A percentile compares a stretch with the other conserved stretches of the same genome.
These are phyloP conservation scores for Eupeodes corollae DNA, from an alignment of 1,140 invertebrate species.

Conservation along the genomic window DNA sequence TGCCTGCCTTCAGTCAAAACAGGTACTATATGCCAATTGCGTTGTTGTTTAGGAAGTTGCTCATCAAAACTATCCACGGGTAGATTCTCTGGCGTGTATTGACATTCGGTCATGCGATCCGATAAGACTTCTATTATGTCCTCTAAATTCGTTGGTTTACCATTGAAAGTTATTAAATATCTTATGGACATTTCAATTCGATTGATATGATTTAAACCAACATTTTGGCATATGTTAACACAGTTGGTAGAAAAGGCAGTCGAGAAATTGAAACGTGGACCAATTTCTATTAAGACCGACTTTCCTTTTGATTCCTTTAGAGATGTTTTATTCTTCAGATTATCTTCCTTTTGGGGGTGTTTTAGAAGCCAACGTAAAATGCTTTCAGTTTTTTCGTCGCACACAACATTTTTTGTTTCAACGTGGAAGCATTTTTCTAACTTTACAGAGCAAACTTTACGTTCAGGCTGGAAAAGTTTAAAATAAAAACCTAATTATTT, in stretches of 20 bases:
- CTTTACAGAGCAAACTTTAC: conserved; percentile 40
- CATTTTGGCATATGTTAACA: conserved; percentile 80
- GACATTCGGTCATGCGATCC: conserved; percentile 70
- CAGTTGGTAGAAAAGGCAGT: conserved; percentile 91
- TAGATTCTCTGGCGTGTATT: conserved; percentile 56
- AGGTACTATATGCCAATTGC: conserved; percentile 74
- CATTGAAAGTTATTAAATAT: conserved; percentile 54
- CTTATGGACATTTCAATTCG: conserved; percentile 72
- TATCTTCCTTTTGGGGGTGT: conserved; percentile 47
- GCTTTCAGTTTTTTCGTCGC: conserved; percentile 44
- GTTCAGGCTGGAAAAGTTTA: not conserved
- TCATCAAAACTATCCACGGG: conserved; percentile 59
- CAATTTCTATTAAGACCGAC: conserved; percentile 60
- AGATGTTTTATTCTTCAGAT: conserved; percentile 39
- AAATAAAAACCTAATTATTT: not conserved
- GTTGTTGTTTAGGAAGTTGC: conserved; percentile 46
- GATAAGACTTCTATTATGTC: conserved; percentile 53
- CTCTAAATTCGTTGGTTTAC: conserved; percentile 39
- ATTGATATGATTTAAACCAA: conserved; percentile 58
- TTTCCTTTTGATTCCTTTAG: conserved; percentile 34
- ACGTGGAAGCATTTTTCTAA: conserved; percentile 75
- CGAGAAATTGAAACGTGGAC: conserved; percentile 79
- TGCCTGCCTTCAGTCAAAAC: conserved; percentile 60
- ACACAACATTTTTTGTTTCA: conserved; percentile 43
- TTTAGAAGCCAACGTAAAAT: conserved; percentile 60